Percentiles rank a stretch among this genome's conserved stretches.
These are phyloP conservation scores for Stictocephala bisonia DNA, from an alignment of 2,888 invertebrate species.

Conservation along the genomic window DNA sequence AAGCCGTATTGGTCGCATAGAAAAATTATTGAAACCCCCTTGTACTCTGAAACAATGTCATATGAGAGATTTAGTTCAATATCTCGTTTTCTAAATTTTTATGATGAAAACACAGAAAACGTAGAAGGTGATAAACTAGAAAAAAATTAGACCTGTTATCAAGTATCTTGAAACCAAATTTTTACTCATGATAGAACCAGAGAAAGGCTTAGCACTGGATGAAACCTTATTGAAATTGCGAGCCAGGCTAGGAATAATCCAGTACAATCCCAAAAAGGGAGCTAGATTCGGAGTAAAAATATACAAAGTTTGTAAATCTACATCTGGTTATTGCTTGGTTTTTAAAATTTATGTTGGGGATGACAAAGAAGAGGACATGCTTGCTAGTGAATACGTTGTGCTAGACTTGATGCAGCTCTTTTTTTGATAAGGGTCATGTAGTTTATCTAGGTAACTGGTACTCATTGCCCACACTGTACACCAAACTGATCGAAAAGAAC, in stretches of 20 bases:
- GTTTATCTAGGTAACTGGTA: slow-evolving; percentile 40
- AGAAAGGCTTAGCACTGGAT: slow-evolving; percentile 60
- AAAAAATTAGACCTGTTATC: slow-evolving; percentile 48
- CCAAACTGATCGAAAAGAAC: slow-evolving; percentile 6
- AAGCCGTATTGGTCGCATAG: slow-evolving; percentile 35
- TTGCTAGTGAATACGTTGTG: slow-evolving; percentile 41
- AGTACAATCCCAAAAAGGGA: slow-evolving; percentile 61
- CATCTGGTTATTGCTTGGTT: slow-evolving; percentile 27
- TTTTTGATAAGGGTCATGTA: neutral
- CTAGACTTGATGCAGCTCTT: slow-evolving; percentile 30
- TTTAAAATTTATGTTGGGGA: slow-evolving; percentile 36
- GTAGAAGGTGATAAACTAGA: slow-evolving; percentile 50
- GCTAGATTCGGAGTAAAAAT: slow-evolving; percentile 62
- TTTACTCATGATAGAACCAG: slow-evolving; percentile 49
- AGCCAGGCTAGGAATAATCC: slow-evolving; percentile 60
- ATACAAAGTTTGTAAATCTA: slow-evolving; percentile 59
- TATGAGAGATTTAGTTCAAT: neutral
- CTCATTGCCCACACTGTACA: slow-evolving; percentile 15
- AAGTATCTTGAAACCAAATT: slow-evolving; percentile 28
- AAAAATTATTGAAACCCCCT: slow-evolving; percentile 16
- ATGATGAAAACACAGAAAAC: slow-evolving; percentile 18
- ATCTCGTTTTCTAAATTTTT: slow-evolving; percentile 6
- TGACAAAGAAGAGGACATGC: slow-evolving; percentile 4
- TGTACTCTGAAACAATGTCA: neutral
- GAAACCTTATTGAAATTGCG: slow-evolving; percentile 62